Evolutionary conservation across 1,140 invertebrate species (phyloP).

Genomic region (Drosophila kurseongensis): DNA sequence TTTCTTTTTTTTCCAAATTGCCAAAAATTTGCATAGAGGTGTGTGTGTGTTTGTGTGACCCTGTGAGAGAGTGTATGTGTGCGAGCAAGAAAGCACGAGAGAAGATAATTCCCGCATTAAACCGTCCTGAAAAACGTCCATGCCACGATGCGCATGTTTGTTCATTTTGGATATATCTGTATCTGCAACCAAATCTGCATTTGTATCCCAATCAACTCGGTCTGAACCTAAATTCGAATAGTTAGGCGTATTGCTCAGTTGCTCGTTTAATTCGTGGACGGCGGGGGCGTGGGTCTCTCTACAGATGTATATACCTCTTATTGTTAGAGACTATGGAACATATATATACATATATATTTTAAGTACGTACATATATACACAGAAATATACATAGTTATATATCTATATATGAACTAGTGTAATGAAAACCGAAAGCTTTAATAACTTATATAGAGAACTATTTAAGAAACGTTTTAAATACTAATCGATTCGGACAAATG

Average conservation of each 20-base stretch:
- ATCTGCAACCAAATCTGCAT: slow-evolving; percentile 2
- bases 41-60: slow-evolving; percentile 6
- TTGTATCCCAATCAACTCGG: neutral
- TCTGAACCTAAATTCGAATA: slow-evolving; percentile 13
- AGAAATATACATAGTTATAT: slow-evolving; percentile 58
- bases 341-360: slow-evolving; percentile 53
- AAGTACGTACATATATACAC: slow-evolving; percentile 54
- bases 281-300: slow-evolving; percentile 17
- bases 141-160: slow-evolving; percentile 55
- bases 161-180: slow-evolving; percentile 33
- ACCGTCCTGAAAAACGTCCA: slow-evolving; percentile 79
- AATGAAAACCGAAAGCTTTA: slow-evolving; percentile 84
- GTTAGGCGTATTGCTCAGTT: slow-evolving; percentile 5
- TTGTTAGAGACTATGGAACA: slow-evolving; percentile 68
- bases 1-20: neutral
- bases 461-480: slow-evolving; percentile 82
- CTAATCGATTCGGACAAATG: slow-evolving; percentile 56
- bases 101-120: slow-evolving; percentile 60
- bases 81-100: slow-evolving; percentile 5
- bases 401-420: slow-evolving; percentile 69
- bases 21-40: neutral
- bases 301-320: slow-evolving; percentile 76
- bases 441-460: slow-evolving; percentile 82
- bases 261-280: neutral
- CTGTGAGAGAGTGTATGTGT: slow-evolving; percentile 5